These are phyloP conservation scores for Opisthograptis luteolata DNA, from an alignment of 2,888 invertebrate genomes.

Conservation along the genomic window DNA sequence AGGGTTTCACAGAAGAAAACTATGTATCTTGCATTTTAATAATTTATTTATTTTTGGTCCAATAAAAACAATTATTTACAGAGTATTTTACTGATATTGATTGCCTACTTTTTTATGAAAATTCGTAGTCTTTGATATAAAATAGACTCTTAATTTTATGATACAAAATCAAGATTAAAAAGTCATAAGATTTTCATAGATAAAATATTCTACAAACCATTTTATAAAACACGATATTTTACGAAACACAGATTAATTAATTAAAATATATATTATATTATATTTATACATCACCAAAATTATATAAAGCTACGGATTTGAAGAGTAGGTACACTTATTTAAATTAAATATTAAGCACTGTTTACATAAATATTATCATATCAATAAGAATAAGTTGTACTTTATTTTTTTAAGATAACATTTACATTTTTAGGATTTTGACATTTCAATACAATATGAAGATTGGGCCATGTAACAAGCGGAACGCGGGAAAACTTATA, in stretches of 20 bases:
- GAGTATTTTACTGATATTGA: constrained; percentile 4
- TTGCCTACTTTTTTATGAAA: constrained; percentile 3
- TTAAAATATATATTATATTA: too few relatives aligned
- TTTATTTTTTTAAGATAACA: background rate
- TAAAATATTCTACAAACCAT: too few relatives aligned
- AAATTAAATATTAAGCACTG: background rate
- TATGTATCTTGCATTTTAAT: background rate
- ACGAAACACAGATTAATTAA: too few relatives aligned
- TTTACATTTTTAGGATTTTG: background rate
- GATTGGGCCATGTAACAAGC: background rate
- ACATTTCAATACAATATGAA: background rate
- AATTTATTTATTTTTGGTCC: constrained; percentile 35
- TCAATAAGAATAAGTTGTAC: constrained; percentile 15
- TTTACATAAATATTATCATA: background rate
- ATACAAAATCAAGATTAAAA: background rate
- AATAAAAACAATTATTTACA: constrained; percentile 36
- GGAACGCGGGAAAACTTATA: background rate
- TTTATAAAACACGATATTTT: too few relatives aligned
- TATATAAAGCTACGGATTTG: constrained; percentile 14
- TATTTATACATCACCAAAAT: constrained; percentile 25
- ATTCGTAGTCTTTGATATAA: constrained; percentile 11
- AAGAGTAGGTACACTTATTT: too few relatives aligned
- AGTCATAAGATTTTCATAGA: too few relatives aligned
- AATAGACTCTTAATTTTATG: constrained; percentile 15
- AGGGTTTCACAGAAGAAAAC: background rate